These are phyloP conservation scores for Neogale vison DNA, from an alignment of 2,113 vertebrate genomes.

Conservation along the genomic window DNA sequence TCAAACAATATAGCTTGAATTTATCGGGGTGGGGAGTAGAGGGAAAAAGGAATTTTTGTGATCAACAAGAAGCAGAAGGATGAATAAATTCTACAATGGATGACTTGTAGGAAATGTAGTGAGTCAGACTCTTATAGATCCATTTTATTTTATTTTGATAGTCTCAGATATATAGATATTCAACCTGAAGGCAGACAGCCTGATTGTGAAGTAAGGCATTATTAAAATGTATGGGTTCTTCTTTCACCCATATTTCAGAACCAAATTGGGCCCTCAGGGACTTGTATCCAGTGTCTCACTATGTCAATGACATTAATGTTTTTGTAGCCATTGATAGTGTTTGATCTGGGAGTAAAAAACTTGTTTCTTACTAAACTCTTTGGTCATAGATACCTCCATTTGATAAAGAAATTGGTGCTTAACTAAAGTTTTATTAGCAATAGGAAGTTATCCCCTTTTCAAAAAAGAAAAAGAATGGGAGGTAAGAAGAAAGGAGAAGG, in stretches of 20 bases:
- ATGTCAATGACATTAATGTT: not conserved
- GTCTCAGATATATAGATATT: not conserved
- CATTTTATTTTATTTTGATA: not conserved
- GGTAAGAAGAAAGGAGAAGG: too few relatives aligned
- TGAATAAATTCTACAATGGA: not conserved
- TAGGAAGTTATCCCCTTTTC: not conserved
- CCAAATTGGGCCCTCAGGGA: not conserved
- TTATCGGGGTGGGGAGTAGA: not conserved
- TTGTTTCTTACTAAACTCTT: not conserved
- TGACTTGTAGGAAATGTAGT: not conserved
- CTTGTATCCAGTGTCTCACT: not conserved
- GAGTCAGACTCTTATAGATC: not conserved
- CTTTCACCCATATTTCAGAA: not conserved
- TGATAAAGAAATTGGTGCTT: not conserved
- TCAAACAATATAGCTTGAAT: not conserved
- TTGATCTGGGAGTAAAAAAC: not conserved
- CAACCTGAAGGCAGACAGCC: not conserved
- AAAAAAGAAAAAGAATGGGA: not conserved
- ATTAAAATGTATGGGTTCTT: conserved; percentile 14
- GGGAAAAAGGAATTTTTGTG: not conserved
- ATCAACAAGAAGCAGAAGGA: not conserved
- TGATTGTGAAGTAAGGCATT: not conserved
- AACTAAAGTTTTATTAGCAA: not conserved
- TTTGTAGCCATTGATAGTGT: not conserved
- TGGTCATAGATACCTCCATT: not conserved